Conservation (phyloP, 2,113 vertebrate genomes). For the Sprattus sprattus region DNA sequence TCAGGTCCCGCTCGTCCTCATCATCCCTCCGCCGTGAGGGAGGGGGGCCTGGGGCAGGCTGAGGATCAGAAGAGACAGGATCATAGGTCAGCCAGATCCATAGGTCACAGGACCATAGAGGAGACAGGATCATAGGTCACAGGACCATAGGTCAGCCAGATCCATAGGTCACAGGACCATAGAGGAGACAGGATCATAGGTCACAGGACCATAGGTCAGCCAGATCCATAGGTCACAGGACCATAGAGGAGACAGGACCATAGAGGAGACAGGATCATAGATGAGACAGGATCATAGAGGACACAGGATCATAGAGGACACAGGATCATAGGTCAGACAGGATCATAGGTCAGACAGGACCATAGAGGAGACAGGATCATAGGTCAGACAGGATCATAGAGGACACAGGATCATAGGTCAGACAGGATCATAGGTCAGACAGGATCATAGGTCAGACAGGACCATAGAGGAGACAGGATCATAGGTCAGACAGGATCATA, state of each 20-base stretch:
- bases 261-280: not conserved
- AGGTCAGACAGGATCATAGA: not conserved
- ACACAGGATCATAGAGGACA: not conserved
- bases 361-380: not conserved
- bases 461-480: not conserved
- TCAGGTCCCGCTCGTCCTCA: conserved; percentile 76
- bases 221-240: not conserved
- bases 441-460: not conserved
- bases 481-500: conserved; percentile 27
- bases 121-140: too few relatives aligned
- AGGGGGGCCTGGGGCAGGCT: conserved; percentile 67
- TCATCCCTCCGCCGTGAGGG: conserved; percentile 55
- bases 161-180: conserved; percentile 61
- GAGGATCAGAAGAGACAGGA: not conserved
- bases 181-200: not conserved
- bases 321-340: conserved; percentile 53
- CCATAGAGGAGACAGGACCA: not conserved
- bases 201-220: not conserved
- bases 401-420: not conserved
- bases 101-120: not conserved
- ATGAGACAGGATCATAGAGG: not conserved
- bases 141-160: too few relatives aligned
- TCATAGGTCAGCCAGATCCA: not conserved
- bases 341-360: conserved; percentile 62
- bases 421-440: not conserved